Evolutionary conservation across 2,797 vertebrate genomes (phyloP).

Genomic region (Delichon dasypus): DNA sequence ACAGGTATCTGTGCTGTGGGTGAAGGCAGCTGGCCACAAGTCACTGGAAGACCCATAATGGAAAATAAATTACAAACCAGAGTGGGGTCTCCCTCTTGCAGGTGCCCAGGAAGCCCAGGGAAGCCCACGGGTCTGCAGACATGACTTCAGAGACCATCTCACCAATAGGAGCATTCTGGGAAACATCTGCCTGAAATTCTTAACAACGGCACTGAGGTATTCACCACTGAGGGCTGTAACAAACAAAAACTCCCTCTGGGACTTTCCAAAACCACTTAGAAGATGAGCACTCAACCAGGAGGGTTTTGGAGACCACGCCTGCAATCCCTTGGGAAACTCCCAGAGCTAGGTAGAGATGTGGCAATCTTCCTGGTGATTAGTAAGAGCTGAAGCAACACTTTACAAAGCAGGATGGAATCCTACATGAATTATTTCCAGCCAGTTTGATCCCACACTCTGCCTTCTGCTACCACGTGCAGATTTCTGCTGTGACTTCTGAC

Average conservation of each 20-base stretch:
- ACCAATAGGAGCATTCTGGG: not conserved
- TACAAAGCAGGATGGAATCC: not conserved
- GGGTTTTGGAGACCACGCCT: not conserved
- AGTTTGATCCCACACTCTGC: not conserved
- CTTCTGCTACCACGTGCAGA: fast-evolving
- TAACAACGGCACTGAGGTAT: not conserved
- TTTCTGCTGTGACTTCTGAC: not conserved
- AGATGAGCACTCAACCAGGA: not conserved
- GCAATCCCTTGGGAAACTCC: not conserved
- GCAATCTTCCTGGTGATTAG: not conserved
- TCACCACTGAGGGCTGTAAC: not conserved
- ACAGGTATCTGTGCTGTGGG: not conserved
- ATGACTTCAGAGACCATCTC: not conserved
- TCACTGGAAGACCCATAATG: not conserved
- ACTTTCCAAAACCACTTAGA: not conserved
- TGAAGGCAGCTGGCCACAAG: not conserved
- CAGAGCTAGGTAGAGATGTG: not conserved
- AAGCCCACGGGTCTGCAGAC: not conserved
- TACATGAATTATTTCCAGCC: not conserved
- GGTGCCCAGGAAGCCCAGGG: not conserved
- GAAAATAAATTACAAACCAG: not conserved
- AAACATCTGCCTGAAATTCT: not conserved
- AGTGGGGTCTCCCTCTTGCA: not conserved
- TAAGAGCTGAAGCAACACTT: not conserved
- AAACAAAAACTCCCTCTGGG: not conserved